These are phyloP conservation scores for Noctilio leporinus DNA, from an alignment of 2,113 vertebrate species.

Conservation along the genomic window DNA sequence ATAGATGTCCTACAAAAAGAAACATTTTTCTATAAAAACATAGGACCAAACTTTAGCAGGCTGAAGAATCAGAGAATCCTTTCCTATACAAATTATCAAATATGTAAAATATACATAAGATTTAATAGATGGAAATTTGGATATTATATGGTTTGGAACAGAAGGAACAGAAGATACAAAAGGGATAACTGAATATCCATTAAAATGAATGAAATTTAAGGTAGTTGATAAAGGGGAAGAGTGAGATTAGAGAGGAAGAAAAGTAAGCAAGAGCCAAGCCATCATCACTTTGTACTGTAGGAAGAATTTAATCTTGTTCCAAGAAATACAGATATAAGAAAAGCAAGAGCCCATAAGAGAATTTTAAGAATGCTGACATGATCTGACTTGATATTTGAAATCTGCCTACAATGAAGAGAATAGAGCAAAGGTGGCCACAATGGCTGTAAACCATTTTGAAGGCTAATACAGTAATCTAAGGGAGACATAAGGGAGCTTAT, in stretches of 20 bases:
- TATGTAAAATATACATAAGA: background rate
- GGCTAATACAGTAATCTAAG: background rate
- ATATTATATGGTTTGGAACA: background rate
- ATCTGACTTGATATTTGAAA: slow-evolving; percentile 19
- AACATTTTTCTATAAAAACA: background rate
- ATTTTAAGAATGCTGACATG: background rate
- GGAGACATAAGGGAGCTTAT: background rate
- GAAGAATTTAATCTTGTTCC: background rate
- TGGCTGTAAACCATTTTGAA: background rate
- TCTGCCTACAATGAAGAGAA: background rate
- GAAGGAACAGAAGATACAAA: background rate
- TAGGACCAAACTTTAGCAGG: background rate
- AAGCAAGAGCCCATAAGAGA: background rate
- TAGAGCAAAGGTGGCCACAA: background rate
- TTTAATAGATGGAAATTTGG: background rate
- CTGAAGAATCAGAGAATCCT: background rate
- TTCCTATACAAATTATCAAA: background rate
- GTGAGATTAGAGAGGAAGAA: background rate
- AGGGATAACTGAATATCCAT: background rate
- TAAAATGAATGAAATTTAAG: background rate
- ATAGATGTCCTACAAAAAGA: background rate
- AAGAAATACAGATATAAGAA: background rate
- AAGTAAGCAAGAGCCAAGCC: background rate
- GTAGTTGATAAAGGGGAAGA: background rate
- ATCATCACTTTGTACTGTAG: background rate